These are phyloP conservation scores for Luehdorfia chinensis DNA, from an alignment of 1,140 invertebrate genomes.

Conservation along the genomic window DNA sequence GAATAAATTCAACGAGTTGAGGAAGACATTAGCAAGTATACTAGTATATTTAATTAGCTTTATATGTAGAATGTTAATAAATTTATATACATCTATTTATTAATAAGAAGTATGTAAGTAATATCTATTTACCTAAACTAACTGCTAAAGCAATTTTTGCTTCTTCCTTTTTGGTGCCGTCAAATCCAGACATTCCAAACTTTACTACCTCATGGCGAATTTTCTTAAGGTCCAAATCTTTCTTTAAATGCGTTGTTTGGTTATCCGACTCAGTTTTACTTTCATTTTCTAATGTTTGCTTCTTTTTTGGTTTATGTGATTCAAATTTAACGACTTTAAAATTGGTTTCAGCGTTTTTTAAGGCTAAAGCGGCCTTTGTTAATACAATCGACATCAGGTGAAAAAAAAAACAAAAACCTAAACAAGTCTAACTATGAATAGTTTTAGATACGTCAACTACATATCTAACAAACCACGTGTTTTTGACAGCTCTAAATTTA, in stretches of 20 bases:
- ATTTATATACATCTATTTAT: no score
- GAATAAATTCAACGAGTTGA: no score
- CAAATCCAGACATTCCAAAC: constrained; percentile 82
- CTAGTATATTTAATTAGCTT: no score
- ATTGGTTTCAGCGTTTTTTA: constrained; percentile 62
- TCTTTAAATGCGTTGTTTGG: constrained; percentile 27
- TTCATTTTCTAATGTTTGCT: constrained; percentile 27
- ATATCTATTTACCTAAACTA: constrained; percentile 75
- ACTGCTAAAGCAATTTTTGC: constrained; percentile 81
- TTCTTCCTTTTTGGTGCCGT: constrained; percentile 77
- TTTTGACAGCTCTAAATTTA: no score
- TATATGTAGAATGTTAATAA: no score
- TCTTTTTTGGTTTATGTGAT: constrained; percentile 75
- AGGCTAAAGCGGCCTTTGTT: constrained; percentile 76
- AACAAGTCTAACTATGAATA: no score
- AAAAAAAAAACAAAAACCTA: no score
- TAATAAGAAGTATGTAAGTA: no score
- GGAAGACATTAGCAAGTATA: no score
- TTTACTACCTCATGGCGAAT: constrained; percentile 81
- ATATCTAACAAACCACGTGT: no score
- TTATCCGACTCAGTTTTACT: constrained; percentile 23
- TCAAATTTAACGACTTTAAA: constrained; percentile 74
- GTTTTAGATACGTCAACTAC: no score
- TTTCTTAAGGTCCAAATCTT: constrained; percentile 79
- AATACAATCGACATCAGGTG: constrained; percentile 54